Conservation (phyloP, 2,888 invertebrate species). For the Gastracanthus pulcherrimus region DNA sequence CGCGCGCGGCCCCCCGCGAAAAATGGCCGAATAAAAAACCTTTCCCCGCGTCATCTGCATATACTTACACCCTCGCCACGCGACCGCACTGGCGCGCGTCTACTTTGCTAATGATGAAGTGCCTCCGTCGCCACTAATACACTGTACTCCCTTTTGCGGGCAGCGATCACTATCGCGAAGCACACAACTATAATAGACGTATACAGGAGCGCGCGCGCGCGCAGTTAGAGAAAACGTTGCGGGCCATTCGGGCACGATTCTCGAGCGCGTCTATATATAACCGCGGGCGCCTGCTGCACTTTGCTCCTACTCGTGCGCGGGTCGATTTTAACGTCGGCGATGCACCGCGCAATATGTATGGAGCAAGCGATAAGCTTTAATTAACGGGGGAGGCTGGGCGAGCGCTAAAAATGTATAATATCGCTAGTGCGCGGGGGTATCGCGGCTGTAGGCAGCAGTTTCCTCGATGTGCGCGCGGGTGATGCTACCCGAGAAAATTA, state of each 20-base stretch:
- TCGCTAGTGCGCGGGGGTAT: constrained; percentile 14
- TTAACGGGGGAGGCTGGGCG: constrained; percentile 4
- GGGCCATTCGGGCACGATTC: too few species aligned
- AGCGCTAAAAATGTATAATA: constrained; percentile 40
- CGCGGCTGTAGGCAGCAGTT: too few species aligned
- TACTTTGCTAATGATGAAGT: constrained; percentile 34
- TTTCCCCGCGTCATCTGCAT: neutral
- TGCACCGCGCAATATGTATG: neutral
- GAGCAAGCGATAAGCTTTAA: constrained; percentile 30
- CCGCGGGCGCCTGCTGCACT: neutral
- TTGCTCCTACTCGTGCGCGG: too few species aligned
- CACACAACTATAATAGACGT: neutral
- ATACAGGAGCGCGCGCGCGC: neutral
- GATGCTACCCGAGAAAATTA: constrained; percentile 7
- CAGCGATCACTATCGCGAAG: neutral
- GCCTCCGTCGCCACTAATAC: neutral
- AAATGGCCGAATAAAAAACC: neutral
- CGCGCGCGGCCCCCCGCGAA: too few species aligned
- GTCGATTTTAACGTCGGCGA: too few species aligned
- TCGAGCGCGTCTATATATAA: constrained; percentile 26
- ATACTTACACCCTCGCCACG: neutral
- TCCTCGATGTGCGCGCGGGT: too few species aligned
- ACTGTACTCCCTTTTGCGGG: too few species aligned
- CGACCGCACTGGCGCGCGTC: neutral
- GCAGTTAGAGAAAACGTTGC: neutral